These are phyloP conservation scores for Homarus gammarus DNA, from an alignment of 2,888 invertebrate genomes.

Conservation along the genomic window DNA sequence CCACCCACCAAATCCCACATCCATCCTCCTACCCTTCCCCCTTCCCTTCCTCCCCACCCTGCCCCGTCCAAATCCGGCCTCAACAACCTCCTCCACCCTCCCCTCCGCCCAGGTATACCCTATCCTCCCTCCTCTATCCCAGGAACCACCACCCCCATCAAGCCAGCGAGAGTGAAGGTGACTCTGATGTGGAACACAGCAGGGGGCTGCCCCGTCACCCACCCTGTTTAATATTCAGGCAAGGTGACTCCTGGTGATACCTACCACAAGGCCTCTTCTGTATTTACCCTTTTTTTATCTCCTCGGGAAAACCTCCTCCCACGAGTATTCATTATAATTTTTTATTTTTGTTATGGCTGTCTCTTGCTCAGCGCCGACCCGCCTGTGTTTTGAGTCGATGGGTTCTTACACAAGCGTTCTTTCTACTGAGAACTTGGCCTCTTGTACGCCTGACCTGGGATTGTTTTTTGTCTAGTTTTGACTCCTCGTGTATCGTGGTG, in stretches of 20 bases:
- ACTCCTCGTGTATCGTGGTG: no score
- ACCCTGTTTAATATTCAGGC: slow-evolving; percentile 33
- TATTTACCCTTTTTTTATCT: slow-evolving; percentile 17
- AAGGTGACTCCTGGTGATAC: slow-evolving; percentile 14
- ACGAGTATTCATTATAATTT: background rate
- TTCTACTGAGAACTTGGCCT: no score
- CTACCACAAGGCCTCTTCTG: slow-evolving; percentile 6
- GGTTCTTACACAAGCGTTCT: no score
- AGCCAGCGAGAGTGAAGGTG: slow-evolving; percentile 41
- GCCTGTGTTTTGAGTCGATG: background rate
- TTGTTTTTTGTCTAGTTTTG: no score
- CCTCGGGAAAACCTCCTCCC: slow-evolving; percentile 24
- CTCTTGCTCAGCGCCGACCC: no score
- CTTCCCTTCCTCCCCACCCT: background rate
- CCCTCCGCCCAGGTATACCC: background rate
- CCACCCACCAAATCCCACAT: no score
- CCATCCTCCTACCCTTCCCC: background rate
- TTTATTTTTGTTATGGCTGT: no score
- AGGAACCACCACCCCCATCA: slow-evolving; percentile 19
- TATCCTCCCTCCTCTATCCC: background rate
- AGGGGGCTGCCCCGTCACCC: slow-evolving; percentile 41
- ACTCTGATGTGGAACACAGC: slow-evolving; percentile 29
- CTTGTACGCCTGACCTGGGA: no score
- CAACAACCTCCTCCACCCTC: background rate
- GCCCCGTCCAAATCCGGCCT: background rate